A percentile compares a stretch with the other conserved stretches of the same genome.
These are phyloP conservation scores for Himalopsyche tibetana DNA, from an alignment of 2,888 invertebrate species.

Conservation along the genomic window DNA sequence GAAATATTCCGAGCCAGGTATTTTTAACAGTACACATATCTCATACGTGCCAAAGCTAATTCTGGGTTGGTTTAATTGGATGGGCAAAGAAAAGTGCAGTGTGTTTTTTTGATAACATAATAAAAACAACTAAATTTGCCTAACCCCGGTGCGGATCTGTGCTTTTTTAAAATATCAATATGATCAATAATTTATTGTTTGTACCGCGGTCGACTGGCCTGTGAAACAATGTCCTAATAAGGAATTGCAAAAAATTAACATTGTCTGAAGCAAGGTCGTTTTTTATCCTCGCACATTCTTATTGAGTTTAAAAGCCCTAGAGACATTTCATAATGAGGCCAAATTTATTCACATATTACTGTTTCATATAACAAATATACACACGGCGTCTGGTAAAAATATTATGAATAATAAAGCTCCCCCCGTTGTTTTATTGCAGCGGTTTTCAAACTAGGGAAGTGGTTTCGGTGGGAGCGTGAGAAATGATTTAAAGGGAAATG, in stretches of 20 bases:
- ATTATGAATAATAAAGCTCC: background rate
- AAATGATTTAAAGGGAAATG: no score
- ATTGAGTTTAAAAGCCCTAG: slow-evolving; percentile 12
- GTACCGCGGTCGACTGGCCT: background rate
- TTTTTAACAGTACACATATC: no score
- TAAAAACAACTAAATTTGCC: background rate
- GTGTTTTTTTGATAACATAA: no score
- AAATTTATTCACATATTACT: background rate
- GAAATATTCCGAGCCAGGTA: no score
- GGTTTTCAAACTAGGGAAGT: no score
- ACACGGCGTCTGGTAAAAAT: background rate
- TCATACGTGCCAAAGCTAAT: no score
- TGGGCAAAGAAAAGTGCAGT: no score
- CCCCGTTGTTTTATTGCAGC: no score
- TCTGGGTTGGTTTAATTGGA: no score
- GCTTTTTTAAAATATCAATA: background rate
- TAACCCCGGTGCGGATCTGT: background rate
- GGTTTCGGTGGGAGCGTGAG: no score
- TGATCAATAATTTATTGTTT: background rate
- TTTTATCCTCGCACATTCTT: background rate
- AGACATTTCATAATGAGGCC: slow-evolving; percentile 15
- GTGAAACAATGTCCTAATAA: slow-evolving; percentile 23
- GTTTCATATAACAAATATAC: background rate
- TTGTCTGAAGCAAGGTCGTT: background rate
- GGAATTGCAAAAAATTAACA: slow-evolving; percentile 8